These are phyloP conservation scores for Sesia bembeciformis DNA, from an alignment of 2,888 invertebrate species.

Conservation along the genomic window DNA sequence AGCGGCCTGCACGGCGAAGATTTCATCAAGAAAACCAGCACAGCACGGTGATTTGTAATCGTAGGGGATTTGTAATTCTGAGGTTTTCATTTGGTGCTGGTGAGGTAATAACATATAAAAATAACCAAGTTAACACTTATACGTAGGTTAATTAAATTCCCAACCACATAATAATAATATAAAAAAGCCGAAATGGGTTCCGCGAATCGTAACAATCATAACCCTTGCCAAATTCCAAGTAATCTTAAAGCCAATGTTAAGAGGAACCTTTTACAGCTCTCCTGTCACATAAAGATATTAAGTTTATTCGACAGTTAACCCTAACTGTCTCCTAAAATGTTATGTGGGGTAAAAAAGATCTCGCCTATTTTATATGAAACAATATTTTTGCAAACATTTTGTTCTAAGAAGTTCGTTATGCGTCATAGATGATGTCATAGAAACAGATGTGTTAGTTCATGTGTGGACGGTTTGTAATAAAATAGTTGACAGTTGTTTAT, in stretches of 20 bases:
- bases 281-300: slow-evolving; percentile 55
- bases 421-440: slow-evolving; percentile 13
- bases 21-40: too few species aligned
- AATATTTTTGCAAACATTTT: slow-evolving; percentile 10
- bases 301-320: slow-evolving; percentile 52
- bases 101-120: too few species aligned
- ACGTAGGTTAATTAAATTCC: too few species aligned
- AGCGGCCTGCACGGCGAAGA: too few species aligned
- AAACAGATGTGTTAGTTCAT: slow-evolving; percentile 15
- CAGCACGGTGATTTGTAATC: too few species aligned
- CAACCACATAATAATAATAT: background rate
- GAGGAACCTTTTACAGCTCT: slow-evolving; percentile 35
- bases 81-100: too few species aligned
- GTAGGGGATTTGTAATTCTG: too few species aligned
- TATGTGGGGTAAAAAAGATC: slow-evolving; percentile 22
- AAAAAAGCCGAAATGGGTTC: slow-evolving; percentile 10
- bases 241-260: slow-evolving; percentile 39
- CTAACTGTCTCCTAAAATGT: slow-evolving; percentile 30
- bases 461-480: too few species aligned
- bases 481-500: too few species aligned
- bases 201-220: slow-evolving; percentile 29
- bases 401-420: slow-evolving; percentile 2
- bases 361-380: slow-evolving; percentile 23
- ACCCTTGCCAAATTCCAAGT: slow-evolving; percentile 32
- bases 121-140: too few species aligned